phyloP scores from a whole-genome alignment of 1,140 invertebrate genomes.

The Zaprionus gabonicus region DNA sequence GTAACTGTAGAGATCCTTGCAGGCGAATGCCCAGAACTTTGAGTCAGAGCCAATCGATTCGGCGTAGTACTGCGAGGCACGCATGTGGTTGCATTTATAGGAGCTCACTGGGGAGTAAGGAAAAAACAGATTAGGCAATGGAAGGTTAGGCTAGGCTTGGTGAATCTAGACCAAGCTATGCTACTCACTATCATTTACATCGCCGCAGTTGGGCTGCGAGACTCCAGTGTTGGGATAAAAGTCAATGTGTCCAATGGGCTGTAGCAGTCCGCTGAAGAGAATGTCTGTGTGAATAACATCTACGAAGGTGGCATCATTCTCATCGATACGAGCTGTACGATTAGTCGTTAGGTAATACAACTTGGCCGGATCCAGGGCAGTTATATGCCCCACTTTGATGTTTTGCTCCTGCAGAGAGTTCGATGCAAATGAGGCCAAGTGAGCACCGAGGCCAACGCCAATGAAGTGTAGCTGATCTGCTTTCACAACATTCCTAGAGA shows the following conservation, averaged over 20 bases:
- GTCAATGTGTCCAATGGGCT: constrained; percentile 44
- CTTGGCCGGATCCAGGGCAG: constrained; percentile 49
- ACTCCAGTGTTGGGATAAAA: constrained; percentile 49
- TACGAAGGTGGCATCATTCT: constrained; percentile 45
- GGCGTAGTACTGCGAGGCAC: constrained; percentile 39
- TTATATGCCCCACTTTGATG: constrained; percentile 19
- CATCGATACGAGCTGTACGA: constrained; percentile 21
- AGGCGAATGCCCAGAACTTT: constrained; percentile 29
- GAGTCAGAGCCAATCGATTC: constrained; percentile 26
- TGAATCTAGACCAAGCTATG: too few relatives aligned
- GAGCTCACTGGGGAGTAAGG: not conserved
- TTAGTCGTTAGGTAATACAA: constrained; percentile 10
- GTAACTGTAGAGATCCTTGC: constrained; percentile 16
- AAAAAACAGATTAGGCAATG: not conserved
- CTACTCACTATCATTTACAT: constrained; percentile 5
- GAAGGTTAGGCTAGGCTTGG: too few relatives aligned
- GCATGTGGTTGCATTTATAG: constrained; percentile 41
- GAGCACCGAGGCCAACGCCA: constrained; percentile 45
- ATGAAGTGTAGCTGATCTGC: constrained; percentile 39
- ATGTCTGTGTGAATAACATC: constrained; percentile 54
- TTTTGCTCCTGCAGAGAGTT: not conserved
- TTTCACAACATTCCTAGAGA: not conserved
- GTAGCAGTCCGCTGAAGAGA: constrained; percentile 35
- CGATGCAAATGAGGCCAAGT: constrained; percentile 21
- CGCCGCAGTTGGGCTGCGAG: constrained; percentile 45